Conservation (phyloP, 1,140 invertebrate species). For the Bathynomus jamesi region DNA sequence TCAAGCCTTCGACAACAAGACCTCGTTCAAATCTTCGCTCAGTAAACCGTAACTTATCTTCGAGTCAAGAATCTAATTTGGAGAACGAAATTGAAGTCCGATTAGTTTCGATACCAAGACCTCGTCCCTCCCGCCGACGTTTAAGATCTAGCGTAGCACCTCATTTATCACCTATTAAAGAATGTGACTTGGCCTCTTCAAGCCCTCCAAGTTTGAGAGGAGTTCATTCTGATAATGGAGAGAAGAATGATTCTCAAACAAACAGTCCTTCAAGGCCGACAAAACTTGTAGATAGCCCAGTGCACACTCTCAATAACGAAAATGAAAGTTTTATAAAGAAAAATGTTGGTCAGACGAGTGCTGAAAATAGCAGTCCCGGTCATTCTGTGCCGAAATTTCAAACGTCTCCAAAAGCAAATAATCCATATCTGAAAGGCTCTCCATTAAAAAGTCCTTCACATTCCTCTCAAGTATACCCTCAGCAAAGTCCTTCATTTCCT, state of each 20-base stretch:
- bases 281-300: not conserved
- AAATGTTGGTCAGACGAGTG: too few relatives aligned
- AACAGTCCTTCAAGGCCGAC: not conserved
- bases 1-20: too few relatives aligned
- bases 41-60: constrained; percentile 18
- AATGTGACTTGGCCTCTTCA: constrained; percentile 32
- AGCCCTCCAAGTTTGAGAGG: constrained; percentile 26
- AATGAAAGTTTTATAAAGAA: not conserved
- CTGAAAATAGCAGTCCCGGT: not conserved
- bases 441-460: too few relatives aligned
- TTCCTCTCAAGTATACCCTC: too few relatives aligned
- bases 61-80: constrained; percentile 16
- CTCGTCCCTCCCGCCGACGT: constrained; percentile 22
- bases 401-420: not conserved
- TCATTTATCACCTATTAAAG: constrained; percentile 32
- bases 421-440: not conserved
- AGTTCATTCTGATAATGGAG: not conserved
- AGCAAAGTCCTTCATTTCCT: too few relatives aligned
- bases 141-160: constrained; percentile 32
- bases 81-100: constrained; percentile 27
- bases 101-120: constrained; percentile 24
- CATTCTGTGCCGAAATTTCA: not conserved
- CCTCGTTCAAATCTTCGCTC: too few relatives aligned
- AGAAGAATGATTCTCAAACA: not conserved
- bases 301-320: not conserved